These are phyloP conservation scores for Anastrepha ludens DNA, from an alignment of 1,140 invertebrate genomes.

Conservation along the genomic window DNA sequence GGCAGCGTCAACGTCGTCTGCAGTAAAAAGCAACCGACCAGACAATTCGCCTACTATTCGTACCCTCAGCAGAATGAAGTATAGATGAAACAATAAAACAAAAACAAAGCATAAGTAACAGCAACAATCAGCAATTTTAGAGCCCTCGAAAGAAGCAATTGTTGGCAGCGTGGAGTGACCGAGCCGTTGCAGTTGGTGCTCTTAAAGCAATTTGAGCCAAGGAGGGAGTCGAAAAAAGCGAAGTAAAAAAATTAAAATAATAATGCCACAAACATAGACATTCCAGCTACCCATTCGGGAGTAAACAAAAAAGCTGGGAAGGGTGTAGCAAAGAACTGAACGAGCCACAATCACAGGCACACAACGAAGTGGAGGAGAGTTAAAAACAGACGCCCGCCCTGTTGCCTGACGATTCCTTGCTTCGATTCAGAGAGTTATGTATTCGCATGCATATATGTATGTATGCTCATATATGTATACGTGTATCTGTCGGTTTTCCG, in stretches of 20 bases:
- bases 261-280: not conserved
- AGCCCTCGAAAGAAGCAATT: not conserved
- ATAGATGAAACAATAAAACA: not conserved
- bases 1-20: not conserved
- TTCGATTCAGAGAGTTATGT: no score
- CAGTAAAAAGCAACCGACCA: not conserved
- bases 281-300: slow-evolving; percentile 21
- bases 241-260: slow-evolving; percentile 23
- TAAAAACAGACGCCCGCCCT: no score
- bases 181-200: not conserved
- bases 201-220: not conserved
- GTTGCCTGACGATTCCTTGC: no score
- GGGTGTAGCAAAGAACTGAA: no score
- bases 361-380: no score
- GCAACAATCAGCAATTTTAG: slow-evolving; percentile 39
- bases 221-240: not conserved
- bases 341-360: no score
- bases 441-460: no score
- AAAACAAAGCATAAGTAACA: not conserved
- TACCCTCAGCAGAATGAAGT: not conserved
- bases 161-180: not conserved
- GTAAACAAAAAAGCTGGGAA: not conserved
- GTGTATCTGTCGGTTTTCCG: no score
- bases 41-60: not conserved
- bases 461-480: no score